These are phyloP conservation scores for Microcebus lehilahytsara DNA, from an alignment of 2,113 vertebrate genomes.

Conservation along the genomic window DNA sequence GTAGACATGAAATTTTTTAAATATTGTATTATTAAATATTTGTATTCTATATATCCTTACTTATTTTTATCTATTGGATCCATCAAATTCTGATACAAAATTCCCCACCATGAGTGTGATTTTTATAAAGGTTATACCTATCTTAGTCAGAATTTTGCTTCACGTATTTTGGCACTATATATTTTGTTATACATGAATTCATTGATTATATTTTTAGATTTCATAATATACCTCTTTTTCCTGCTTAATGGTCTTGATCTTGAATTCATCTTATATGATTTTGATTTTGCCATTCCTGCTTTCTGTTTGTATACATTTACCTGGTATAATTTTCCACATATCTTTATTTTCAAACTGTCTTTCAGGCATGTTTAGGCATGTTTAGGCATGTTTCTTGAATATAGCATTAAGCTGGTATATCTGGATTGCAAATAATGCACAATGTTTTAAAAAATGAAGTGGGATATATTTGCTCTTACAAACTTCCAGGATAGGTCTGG, in stretches of 20 bases:
- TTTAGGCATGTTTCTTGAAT: neutral
- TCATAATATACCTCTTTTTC: neutral
- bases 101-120: neutral
- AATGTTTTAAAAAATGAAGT: neutral
- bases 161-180: neutral
- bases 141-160: neutral
- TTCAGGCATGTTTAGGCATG: neutral
- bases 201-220: neutral
- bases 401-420: neutral
- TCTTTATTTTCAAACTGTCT: constrained; percentile 34
- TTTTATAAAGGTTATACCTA: neutral
- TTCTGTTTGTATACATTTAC: constrained; percentile 27
- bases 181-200: neutral
- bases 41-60: neutral
- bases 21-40: neutral
- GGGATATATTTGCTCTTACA: neutral
- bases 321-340: neutral
- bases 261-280: constrained; percentile 4
- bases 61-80: neutral
- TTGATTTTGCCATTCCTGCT: neutral
- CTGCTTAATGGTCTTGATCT: neutral
- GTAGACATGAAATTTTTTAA: neutral
- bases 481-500: neutral
- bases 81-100: neutral
- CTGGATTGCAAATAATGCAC: constrained; percentile 1